Evolutionary conservation across 2,888 invertebrate species (phyloP).

Genomic region (Anoncus sp.): DNA sequence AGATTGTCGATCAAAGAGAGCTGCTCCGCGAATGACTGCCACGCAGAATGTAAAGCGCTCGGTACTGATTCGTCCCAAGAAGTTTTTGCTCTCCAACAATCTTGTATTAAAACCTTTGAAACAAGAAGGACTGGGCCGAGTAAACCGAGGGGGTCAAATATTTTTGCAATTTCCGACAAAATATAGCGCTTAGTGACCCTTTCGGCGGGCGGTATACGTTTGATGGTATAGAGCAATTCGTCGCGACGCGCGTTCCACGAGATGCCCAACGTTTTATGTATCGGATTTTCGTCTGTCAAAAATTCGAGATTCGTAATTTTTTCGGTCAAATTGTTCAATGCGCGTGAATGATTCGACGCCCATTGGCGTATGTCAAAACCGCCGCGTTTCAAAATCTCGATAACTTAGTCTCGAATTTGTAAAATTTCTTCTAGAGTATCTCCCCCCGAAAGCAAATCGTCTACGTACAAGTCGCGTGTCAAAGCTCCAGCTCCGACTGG

Average conservation of each 20-base stretch:
- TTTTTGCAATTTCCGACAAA: slow-evolving; percentile 53
- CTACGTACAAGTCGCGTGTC: slow-evolving; percentile 62
- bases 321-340: slow-evolving; percentile 37
- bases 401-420: slow-evolving; percentile 62
- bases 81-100: slow-evolving; percentile 44
- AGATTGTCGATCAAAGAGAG: slow-evolving; percentile 29
- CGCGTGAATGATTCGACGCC: slow-evolving; percentile 55
- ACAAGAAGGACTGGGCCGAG: slow-evolving; percentile 50
- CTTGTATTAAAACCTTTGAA: slow-evolving; percentile 56
- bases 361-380: slow-evolving; percentile 75
- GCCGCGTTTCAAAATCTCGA: slow-evolving; percentile 64
- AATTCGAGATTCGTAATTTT: slow-evolving; percentile 30
- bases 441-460: slow-evolving; percentile 60
- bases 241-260: slow-evolving; percentile 51
- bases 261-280: slow-evolving; percentile 49
- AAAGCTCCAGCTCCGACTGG: slow-evolving; percentile 39
- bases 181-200: slow-evolving; percentile 48
- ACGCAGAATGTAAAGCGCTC: slow-evolving; percentile 5
- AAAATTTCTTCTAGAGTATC: slow-evolving; percentile 58
- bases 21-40: slow-evolving; percentile 29
- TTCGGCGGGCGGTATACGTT: not conserved
- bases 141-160: slow-evolving; percentile 59
- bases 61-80: slow-evolving; percentile 53
- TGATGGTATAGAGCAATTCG: slow-evolving; percentile 31
- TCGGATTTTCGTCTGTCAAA: slow-evolving; percentile 15